phyloP scores from a whole-genome alignment of 2,113 vertebrate species.

The Phocoena phocoena region DNA sequence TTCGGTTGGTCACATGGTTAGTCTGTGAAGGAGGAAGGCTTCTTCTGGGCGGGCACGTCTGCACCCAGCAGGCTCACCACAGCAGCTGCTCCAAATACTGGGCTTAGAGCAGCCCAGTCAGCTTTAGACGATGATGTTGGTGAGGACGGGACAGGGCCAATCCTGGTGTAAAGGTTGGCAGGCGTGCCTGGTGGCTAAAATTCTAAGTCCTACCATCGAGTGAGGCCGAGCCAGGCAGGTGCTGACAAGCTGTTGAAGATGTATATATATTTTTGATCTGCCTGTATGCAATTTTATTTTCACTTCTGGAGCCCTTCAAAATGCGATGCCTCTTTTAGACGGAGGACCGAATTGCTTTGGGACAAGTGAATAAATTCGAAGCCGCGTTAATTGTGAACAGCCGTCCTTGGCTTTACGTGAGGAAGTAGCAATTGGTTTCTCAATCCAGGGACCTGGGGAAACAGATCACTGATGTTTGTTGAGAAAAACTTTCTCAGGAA shows the following conservation, averaged over 20 bases:
- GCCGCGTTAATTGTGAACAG: not conserved
- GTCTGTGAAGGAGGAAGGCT: not conserved
- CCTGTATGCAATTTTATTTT: constrained; percentile 32
- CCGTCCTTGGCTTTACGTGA: constrained; percentile 21
- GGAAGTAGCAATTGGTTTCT: constrained; percentile 49
- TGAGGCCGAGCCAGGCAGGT: not conserved
- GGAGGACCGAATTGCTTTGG: not conserved
- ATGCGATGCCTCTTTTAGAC: constrained; percentile 32
- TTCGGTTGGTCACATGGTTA: not conserved
- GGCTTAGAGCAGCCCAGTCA: not conserved
- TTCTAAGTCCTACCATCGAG: not conserved
- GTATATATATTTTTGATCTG: not conserved
- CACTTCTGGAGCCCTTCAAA: not conserved
- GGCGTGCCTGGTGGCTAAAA: not conserved
- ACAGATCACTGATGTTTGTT: constrained; percentile 32
- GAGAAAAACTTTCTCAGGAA: constrained; percentile 27
- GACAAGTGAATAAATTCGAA: not conserved
- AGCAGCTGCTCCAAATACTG: not conserved
- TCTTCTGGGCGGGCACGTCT: not conserved
- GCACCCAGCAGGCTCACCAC: not conserved
- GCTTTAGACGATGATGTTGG: not conserved
- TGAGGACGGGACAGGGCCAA: not conserved
- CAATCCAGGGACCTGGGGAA: constrained; percentile 48
- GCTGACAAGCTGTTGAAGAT: not conserved
- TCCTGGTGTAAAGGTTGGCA: not conserved